Conservation (phyloP, 2,797 vertebrate species). For the Eulemur mongoz region DNA sequence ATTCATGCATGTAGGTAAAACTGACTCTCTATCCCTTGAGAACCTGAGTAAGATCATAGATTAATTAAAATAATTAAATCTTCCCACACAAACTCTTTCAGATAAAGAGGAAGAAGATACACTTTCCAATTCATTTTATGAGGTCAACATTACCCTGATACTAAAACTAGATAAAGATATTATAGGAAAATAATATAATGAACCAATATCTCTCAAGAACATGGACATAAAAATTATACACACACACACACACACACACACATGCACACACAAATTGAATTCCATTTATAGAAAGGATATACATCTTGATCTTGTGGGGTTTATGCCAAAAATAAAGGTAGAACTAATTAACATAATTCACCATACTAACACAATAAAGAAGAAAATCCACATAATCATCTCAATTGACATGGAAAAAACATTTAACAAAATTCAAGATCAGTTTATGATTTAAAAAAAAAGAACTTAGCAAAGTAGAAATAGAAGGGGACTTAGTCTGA, state of each 20-base stretch:
- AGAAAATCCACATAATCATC: not conserved
- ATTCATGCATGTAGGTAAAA: not conserved
- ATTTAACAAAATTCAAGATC: constrained; percentile 7
- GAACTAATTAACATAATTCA: not conserved
- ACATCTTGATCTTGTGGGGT: not conserved
- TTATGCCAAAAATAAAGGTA: not conserved
- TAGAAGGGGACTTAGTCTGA: not conserved
- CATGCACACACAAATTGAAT: not conserved
- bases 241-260: too few relatives aligned
- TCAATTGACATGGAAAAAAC: not conserved
- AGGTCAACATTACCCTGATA: constrained; percentile 1
- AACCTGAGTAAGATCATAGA: not conserved
- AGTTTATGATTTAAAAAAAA: not conserved
- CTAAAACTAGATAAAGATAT: not conserved
- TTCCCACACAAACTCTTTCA: not conserved
- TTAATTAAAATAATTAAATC: constrained; percentile 46
- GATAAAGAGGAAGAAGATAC: not conserved
- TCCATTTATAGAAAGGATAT: not conserved
- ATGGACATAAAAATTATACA: not conserved
- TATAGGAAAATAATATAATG: not conserved
- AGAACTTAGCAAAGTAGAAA: not conserved
- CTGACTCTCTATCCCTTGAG: not conserved
- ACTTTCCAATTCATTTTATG: not conserved
- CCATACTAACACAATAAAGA: constrained; percentile 16
- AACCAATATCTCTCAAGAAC: not conserved